Evolutionary conservation across 30 jellyfish, hydroid and myxozoan genomes (phyloP).

Genomic region (Phacellophora camtschatica): DNA sequence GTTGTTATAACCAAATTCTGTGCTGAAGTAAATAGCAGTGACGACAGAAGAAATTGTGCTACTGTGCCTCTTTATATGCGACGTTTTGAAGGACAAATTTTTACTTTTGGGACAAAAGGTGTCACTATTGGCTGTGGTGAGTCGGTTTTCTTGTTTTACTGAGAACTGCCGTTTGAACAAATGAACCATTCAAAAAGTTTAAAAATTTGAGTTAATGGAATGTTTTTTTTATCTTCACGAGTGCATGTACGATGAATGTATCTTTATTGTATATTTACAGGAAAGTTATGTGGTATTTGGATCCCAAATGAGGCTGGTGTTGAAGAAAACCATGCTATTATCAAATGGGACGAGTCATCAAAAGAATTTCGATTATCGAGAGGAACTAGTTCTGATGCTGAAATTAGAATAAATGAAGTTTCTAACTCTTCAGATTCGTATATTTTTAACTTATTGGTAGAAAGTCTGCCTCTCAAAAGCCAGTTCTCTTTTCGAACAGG

Average conservation of each 20-base stretch:
- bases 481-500: constrained; percentile 65
- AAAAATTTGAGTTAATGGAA: not conserved
- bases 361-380: constrained; percentile 13
- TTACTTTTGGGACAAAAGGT: constrained; percentile 75
- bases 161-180: no score
- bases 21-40: not conserved
- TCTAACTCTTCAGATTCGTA: not conserved
- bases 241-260: not conserved
- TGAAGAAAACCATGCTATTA: constrained; percentile 51
- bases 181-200: no score
- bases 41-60: not conserved
- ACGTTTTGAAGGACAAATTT: constrained; percentile 71
- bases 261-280: not conserved
- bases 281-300: constrained; percentile 62
- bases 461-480: not conserved
- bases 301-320: constrained; percentile 68
- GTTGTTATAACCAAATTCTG: constrained; percentile 7
- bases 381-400: constrained; percentile 24
- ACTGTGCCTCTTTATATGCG: constrained; percentile 69
- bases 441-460: not conserved
- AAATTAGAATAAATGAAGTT: not conserved
- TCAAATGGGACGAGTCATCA: constrained; percentile 38
- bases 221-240: not conserved
- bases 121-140: constrained; percentile 85
- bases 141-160: no score